Evolutionary conservation across 2,888 invertebrate genomes (phyloP).

Genomic region (Emesis russula): DNA sequence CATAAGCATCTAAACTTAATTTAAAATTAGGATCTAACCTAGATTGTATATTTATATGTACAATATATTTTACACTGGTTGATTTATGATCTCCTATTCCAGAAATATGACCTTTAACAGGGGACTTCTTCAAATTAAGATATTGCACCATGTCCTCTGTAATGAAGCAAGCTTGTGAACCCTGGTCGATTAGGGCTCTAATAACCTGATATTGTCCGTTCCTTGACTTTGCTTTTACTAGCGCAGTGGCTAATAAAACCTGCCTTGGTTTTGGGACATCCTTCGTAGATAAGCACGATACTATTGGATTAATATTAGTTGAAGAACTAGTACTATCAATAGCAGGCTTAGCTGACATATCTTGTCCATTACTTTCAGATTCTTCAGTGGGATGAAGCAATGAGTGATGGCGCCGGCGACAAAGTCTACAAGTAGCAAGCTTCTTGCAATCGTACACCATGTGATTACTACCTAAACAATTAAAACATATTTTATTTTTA

Average conservation of each 20-base stretch:
- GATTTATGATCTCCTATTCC: not conserved
- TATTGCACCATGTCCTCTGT: not conserved
- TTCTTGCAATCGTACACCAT: not conserved
- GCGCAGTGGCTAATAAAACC: slow-evolving; percentile 42
- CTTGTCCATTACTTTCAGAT: not conserved
- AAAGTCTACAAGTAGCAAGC: not conserved
- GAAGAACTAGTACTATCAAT: not conserved
- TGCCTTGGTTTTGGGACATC: slow-evolving; percentile 22
- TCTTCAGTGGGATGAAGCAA: not conserved
- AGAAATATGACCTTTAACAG: not conserved
- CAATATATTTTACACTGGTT: not conserved
- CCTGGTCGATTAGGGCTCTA: not conserved
- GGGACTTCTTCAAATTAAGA: not conserved
- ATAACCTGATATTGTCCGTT: slow-evolving; percentile 13
- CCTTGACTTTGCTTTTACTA: slow-evolving; percentile 38
- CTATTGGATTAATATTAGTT: not conserved
- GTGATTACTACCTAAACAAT: slow-evolving; percentile 8
- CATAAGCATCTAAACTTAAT: not conserved
- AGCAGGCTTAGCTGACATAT: not conserved
- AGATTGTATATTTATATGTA: not conserved
- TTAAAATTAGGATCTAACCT: not conserved
- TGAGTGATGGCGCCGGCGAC: not conserved
- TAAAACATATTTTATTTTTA: not conserved
- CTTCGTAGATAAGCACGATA: slow-evolving; percentile 28
- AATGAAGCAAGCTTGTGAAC: not conserved